These are phyloP conservation scores for Rachycentron canadum DNA, from an alignment of 2,797 vertebrate species.

Conservation along the genomic window DNA sequence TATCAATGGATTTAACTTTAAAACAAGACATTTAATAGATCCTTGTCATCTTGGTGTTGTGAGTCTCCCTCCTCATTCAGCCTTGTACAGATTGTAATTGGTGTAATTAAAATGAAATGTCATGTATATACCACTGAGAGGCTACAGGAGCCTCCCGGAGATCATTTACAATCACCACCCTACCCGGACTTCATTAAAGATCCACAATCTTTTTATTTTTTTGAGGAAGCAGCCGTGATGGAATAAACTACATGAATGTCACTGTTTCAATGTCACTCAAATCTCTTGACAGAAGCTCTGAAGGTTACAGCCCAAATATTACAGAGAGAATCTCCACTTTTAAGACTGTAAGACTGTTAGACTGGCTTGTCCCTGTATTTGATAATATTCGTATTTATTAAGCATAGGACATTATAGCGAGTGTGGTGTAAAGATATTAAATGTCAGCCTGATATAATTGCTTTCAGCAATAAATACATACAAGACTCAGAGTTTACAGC, in stretches of 20 bases:
- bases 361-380: not conserved
- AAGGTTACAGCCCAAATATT: slow-evolving; percentile 7
- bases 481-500: not conserved
- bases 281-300: slow-evolving; percentile 9
- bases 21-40: slow-evolving; percentile 20
- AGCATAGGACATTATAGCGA: not conserved
- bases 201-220: slow-evolving; percentile 24
- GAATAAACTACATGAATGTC: slow-evolving; percentile 19
- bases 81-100: slow-evolving; percentile 47
- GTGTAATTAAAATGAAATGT: slow-evolving; percentile 65
- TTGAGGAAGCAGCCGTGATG: slow-evolving; percentile 21
- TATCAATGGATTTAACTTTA: slow-evolving; percentile 12
- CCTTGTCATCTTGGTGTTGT: slow-evolving; percentile 21
- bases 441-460: not conserved
- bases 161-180: slow-evolving; percentile 41
- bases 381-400: not conserved
- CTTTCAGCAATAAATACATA: not conserved
- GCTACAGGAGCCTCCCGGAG: slow-evolving; percentile 48
- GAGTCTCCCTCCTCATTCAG: slow-evolving; percentile 22
- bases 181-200: slow-evolving; percentile 48
- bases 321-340: slow-evolving; percentile 4
- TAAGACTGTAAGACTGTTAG: not conserved
- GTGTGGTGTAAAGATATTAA: not conserved
- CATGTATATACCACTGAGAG: slow-evolving; percentile 46
- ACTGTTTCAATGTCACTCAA: slow-evolving; percentile 35